Conservation (phyloP, 2,113 vertebrate species). For the Aegithalos caudatus region DNA sequence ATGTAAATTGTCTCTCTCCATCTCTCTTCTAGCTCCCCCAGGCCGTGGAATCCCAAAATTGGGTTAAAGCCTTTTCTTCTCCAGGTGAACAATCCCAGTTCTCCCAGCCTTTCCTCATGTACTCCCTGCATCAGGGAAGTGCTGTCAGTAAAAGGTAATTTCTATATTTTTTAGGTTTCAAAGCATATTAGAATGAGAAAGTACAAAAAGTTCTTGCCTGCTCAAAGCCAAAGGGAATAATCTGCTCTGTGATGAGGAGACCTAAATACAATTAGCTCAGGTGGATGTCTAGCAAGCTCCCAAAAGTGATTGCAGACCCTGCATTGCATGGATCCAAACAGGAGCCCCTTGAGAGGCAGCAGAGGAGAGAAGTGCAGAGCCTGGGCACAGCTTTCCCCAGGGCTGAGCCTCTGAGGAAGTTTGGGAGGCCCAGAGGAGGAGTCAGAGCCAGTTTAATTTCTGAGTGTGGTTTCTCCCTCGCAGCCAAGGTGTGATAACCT, state of each 20-base stretch:
- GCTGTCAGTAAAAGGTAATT: background rate
- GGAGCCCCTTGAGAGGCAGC: background rate
- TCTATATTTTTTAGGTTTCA: background rate
- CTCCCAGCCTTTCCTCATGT: background rate
- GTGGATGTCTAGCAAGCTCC: background rate
- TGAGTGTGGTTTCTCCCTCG: background rate
- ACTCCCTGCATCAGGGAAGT: background rate
- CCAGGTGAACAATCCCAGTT: background rate
- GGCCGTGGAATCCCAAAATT: background rate
- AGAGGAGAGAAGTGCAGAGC: background rate
- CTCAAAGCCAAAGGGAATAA: background rate
- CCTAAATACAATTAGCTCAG: background rate
- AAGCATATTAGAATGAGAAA: background rate
- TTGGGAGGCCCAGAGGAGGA: background rate
- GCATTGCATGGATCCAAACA: background rate
- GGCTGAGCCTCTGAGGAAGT: background rate
- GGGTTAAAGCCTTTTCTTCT: background rate
- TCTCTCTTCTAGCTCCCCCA: background rate
- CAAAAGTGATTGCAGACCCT: background rate
- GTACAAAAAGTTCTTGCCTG: background rate
- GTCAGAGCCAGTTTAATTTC: background rate
- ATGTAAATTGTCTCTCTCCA: background rate
- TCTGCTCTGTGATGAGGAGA: background rate
- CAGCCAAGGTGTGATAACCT: background rate
- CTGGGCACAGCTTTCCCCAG: background rate